These are phyloP conservation scores for Sporophila hypoxantha DNA, from an alignment of 2,113 vertebrate genomes.

Conservation along the genomic window DNA sequence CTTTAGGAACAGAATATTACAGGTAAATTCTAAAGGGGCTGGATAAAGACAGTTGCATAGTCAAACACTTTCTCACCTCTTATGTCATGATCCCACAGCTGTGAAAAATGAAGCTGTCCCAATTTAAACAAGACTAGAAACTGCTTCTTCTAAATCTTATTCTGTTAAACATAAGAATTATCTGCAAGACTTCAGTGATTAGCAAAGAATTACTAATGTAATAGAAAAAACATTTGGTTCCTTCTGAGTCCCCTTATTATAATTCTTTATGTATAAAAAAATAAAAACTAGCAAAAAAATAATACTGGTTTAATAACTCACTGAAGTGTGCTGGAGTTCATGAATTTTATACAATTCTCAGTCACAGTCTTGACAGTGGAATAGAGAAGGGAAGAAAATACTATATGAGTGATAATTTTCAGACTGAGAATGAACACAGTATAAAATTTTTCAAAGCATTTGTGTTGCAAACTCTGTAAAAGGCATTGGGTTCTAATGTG, in stretches of 20 bases:
- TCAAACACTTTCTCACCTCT: not conserved
- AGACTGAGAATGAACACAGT: not conserved
- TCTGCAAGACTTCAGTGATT: slow-evolving; percentile 42
- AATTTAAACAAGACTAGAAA: not conserved
- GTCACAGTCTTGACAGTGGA: not conserved
- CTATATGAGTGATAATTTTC: not conserved
- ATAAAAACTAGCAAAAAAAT: not conserved
- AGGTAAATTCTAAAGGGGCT: not conserved
- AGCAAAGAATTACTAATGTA: slow-evolving; percentile 4
- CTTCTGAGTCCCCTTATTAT: slow-evolving; percentile 6
- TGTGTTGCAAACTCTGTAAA: not conserved
- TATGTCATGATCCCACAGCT: not conserved
- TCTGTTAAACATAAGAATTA: not conserved
- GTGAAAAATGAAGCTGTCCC: not conserved
- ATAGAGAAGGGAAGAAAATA: not conserved
- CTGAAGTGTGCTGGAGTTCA: not conserved
- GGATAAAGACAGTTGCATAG: not conserved
- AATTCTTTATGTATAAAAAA: slow-evolving; percentile 8
- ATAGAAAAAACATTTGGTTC: slow-evolving; percentile 33
- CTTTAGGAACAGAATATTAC: not conserved
- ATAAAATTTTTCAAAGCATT: not conserved
- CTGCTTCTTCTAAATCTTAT: not conserved
- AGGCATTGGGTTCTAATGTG: not conserved
- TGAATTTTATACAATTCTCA: not conserved
- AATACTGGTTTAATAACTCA: not conserved